Evolutionary conservation across 2,888 invertebrate species (phyloP), one percentile per base, ranked within the genome.

Genomic region (Drosophila heteroneura): DNA sequence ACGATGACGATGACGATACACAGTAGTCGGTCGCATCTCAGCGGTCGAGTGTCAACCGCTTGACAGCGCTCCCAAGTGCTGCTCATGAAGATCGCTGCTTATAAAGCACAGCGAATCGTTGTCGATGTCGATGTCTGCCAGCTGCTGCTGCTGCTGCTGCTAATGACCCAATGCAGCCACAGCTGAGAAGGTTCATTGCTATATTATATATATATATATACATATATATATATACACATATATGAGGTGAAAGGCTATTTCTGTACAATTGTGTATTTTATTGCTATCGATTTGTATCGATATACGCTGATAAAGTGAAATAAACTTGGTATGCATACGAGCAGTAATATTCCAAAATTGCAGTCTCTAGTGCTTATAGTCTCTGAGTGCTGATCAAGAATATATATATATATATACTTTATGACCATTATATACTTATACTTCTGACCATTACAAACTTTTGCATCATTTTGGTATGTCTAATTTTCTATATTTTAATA

Each of bases 1-100:
- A 35, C 49, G 69, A 57, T 70, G 58, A 49, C 39, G 65, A 37
- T 62, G 32, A 58, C 58, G 35, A 19, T 41, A 58, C n/a, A 58
- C 58, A 58, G 58, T 58, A 58, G 44, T 51, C 26, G 28, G 22
- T 47, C 47, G 4, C 54, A 37, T 60, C 66, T 32, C 67, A 67
- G 49, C 62, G 63, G 64, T 70, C 70, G 66, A 76, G 79, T 72
- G 70, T 79, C 79, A 81, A 81, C 67, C 62, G 67, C 68, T 74
- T 79, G 79, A 80, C 79, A 76, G 69, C 65, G 65, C 74, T 79
- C 74, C 79, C 79, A 74, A 79, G 79, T 76, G 78, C 52, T 70
- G 71, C 52, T 68, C 62, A 44, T 53, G 54, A 65, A 62, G 59
- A 63, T 61, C 64, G 56, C 56, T 64, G 37, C 61, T 61, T 52